Base-by-base conservation (phyloP, 2,113 vertebrate genomes). In the Pionites leucogaster region DNA sequence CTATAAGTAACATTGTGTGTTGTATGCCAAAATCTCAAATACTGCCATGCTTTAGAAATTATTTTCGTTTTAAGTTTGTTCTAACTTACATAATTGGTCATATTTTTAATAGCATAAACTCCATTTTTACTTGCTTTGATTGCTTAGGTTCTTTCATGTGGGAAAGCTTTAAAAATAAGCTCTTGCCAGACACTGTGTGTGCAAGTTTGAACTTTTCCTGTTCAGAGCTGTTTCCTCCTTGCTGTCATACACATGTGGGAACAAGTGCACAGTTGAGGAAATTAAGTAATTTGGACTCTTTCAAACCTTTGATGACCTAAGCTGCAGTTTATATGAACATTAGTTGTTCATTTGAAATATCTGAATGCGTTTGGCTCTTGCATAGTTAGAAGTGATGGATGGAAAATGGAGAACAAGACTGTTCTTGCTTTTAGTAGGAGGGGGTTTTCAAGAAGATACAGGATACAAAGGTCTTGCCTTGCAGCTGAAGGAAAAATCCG, bases 131-230 rank as follows among this genome's bases (percentile, higher is more conserved):
- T 92, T 93, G 86, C 80, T 96, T 93, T 88, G 47, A 47, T 87
- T 92, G 76, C 78, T 78, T 53, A 68, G 64, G 4, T 68, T 75
- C 72, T 89, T 97, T 95, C 83, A 84, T 88, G 94, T 94, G 92
- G 96, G 82, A 95, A 96, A 82, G 44, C 70, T 92, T 94, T 62
- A 72, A 85, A 90, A 78, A 59, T 16, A 22, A 90, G 50, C 71
- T 50, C 52, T 75, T 94, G 86, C 89, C 83, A 92, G 84, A 67
- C 57, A 46, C 59, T 49, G 24, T 82, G 50, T 71, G 55, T 83
- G 75, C 82, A 90, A 91, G 93, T 94, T 93, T 53, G 88, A 77
- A 93, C 92, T 64, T 86, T 87, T 91, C 93, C 91, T 92, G 83
- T 94, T n/a, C 87, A 83, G 76, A 92, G 60, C 82, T 25, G 39